Percentiles rank a stretch among this genome's conserved stretches.
phyloP scores from a whole-genome alignment of 2,888 invertebrate genomes.

The Xylota sylvarum region DNA sequence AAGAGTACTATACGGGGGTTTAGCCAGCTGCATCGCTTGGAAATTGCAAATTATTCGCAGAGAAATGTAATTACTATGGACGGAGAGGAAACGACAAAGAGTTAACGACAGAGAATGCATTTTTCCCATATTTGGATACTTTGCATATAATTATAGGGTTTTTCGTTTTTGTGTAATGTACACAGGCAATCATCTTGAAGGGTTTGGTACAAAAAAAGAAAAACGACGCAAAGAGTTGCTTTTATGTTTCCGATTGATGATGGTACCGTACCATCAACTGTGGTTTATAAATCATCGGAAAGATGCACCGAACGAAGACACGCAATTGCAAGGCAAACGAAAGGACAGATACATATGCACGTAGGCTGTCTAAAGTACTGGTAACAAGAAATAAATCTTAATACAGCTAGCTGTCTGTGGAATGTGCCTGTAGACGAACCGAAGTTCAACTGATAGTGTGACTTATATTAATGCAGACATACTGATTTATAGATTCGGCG shows the following conservation, averaged over 20 bases:
- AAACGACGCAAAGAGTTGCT: constrained; percentile 18
- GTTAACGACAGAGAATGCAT: constrained; percentile 30
- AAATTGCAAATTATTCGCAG: constrained; percentile 50
- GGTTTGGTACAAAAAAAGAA: neutral
- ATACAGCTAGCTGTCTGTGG: too few species aligned
- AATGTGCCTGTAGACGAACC: too few species aligned
- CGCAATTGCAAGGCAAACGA: too few species aligned
- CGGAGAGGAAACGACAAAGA: constrained; percentile 3
- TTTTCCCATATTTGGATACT: constrained; percentile 54
- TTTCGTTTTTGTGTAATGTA: neutral
- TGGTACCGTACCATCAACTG: constrained; percentile 18
- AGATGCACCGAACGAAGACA: neutral
- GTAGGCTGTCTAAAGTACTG: too few species aligned
- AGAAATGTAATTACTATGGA: constrained; percentile 55
- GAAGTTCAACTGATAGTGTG: too few species aligned
- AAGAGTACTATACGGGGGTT: neutral
- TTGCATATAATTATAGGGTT: constrained; percentile 48
- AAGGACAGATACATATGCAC: too few species aligned
- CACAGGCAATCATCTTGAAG: constrained; percentile 8
- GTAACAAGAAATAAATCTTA: too few species aligned
- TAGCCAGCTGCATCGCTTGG: constrained; percentile 55
- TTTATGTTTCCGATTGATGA: constrained; percentile 27
- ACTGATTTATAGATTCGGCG: too few species aligned
- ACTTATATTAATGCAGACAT: too few species aligned
- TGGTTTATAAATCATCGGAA: constrained; percentile 10